Percentiles rank a stretch among this genome's conserved stretches.
These are phyloP conservation scores for Myzus persicae DNA, from an alignment of 1,140 invertebrate species.

Conservation along the genomic window DNA sequence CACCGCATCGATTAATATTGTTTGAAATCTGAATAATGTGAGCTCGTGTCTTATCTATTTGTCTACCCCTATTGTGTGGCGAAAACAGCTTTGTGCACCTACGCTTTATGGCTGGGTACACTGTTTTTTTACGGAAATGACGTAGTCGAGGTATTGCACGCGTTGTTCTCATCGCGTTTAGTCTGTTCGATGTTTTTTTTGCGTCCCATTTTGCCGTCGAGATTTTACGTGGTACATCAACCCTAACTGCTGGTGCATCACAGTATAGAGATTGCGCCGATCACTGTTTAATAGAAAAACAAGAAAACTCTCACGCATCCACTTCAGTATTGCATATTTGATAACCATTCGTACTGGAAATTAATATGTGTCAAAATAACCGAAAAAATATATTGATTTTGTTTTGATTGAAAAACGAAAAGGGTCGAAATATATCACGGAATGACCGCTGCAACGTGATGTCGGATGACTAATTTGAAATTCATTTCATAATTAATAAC, in stretches of 20 bases:
- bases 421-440: background rate
- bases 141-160: background rate
- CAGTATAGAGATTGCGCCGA: background rate
- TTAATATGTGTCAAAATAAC: background rate
- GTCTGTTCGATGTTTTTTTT: background rate
- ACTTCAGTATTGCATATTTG: background rate
- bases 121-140: background rate
- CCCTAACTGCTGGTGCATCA: background rate
- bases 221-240: background rate
- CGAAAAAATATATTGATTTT: background rate
- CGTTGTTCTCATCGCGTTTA: background rate
- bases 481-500: background rate
- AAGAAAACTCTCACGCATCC: background rate
- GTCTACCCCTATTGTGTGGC: background rate
- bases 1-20: background rate
- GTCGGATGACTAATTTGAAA: background rate
- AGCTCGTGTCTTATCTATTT: background rate
- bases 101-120: too few species aligned
- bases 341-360: background rate
- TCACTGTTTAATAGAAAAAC: background rate
- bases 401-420: conserved; percentile 16
- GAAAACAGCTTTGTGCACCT: background rate
- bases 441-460: background rate
- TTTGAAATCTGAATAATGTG: background rate
- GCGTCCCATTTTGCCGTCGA: background rate